A percentile compares a stretch with the other conserved stretches of the same genome.
phyloP scores from a whole-genome alignment of 2,113 vertebrate species.

The Oophaga pumilio region DNA sequence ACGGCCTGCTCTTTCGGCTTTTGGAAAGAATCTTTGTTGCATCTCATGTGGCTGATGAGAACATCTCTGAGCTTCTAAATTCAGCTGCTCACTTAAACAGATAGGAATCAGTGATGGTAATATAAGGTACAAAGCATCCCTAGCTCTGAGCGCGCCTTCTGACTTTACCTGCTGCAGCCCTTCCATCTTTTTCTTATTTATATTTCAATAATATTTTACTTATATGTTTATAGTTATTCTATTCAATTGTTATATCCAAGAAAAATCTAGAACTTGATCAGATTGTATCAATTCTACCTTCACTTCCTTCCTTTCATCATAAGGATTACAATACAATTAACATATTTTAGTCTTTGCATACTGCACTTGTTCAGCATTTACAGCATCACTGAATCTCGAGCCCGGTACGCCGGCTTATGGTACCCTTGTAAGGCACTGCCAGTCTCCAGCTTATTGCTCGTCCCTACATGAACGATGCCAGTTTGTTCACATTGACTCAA shows the following conservation, averaged over 20 bases:
- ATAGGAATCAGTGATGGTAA: conserved; percentile 48
- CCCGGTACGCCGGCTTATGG: no score
- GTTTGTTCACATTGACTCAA: not conserved
- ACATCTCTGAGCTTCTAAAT: conserved; percentile 79
- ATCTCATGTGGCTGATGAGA: conserved; percentile 76
- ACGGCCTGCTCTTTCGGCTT: conserved; percentile 71
- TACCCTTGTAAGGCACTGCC: not conserved
- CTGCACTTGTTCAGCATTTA: not conserved
- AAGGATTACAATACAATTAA: not conserved
- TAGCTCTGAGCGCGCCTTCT: conserved; percentile 6
- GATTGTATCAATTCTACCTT: not conserved
- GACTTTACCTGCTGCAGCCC: not conserved
- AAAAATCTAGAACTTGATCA: not conserved
- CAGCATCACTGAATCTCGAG: not conserved
- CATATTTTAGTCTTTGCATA: not conserved
- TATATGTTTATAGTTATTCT: not conserved
- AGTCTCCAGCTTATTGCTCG: not conserved
- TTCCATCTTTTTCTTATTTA: not conserved
- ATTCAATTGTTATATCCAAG: not conserved
- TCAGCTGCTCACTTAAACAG: conserved; percentile 63
- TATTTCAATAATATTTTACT: not conserved
- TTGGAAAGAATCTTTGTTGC: conserved; percentile 79
- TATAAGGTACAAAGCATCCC: conserved; percentile 48
- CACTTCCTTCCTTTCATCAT: not conserved
- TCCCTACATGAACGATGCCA: not conserved